These are phyloP conservation scores for Heliopora coerulea DNA, from an alignment of 92 coral and sea anemone species.

Conservation along the genomic window DNA sequence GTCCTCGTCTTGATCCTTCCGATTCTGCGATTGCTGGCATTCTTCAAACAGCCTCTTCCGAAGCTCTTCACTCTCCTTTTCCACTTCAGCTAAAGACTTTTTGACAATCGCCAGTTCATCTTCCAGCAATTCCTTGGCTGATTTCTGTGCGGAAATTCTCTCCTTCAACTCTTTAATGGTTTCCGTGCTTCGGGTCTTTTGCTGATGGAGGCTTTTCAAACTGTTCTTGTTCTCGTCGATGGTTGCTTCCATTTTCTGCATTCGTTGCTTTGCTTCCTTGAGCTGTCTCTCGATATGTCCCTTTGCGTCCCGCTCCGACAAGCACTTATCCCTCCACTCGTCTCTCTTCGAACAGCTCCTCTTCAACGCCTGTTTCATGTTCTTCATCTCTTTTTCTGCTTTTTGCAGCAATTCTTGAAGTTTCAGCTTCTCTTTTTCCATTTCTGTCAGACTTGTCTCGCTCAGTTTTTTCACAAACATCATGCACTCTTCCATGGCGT, in stretches of 20 bases:
- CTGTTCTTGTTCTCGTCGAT: constrained; percentile 45
- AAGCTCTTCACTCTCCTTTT: constrained; percentile 48
- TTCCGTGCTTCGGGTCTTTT: constrained; percentile 43
- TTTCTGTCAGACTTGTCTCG: constrained; percentile 83
- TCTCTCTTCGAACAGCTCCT: constrained; percentile 64
- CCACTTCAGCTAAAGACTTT: constrained; percentile 42
- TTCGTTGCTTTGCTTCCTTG: constrained; percentile 48
- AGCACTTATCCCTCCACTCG: constrained; percentile 50
- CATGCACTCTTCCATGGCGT: constrained; percentile 91
- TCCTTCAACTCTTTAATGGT: constrained; percentile 49
- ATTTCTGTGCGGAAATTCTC: constrained; percentile 50
- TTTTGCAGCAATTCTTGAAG: constrained; percentile 70
- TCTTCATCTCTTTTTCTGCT: constrained; percentile 86
- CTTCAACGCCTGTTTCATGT: constrained; percentile 67
- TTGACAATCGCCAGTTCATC: constrained; percentile 49
- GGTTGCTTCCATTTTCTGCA: constrained; percentile 57
- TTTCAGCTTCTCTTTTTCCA: constrained; percentile 74
- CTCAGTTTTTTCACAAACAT: constrained; percentile 97
- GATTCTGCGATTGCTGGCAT: constrained; percentile 44
- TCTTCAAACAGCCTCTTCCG: constrained; percentile 62
- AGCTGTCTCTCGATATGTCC: constrained; percentile 57
- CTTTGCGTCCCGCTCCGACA: constrained; percentile 59
- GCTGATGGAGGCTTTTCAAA: constrained; percentile 42
- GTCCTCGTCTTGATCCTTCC: constrained; percentile 61
- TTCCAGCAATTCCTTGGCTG: constrained; percentile 46